Percentiles rank a stretch among this genome's conserved stretches.
Conservation (phyloP, 2,888 invertebrate genomes). For the Xestoiulus laeticollis region DNA sequence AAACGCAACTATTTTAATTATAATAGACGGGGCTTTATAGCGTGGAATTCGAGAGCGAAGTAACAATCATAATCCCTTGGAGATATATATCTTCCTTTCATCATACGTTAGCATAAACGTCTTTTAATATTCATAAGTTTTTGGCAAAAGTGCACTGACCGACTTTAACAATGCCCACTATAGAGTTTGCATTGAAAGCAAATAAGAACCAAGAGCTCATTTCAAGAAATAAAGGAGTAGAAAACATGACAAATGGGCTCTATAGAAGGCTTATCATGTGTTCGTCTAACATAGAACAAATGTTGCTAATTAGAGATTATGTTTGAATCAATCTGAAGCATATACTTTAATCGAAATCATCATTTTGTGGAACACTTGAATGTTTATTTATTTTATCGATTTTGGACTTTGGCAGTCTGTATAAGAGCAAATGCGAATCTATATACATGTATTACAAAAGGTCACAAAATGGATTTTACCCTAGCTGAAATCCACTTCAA, state of each 20-base stretch:
- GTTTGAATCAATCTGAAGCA: not conserved
- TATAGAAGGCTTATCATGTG: not conserved
- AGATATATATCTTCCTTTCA: not conserved
- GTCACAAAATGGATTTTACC: too few relatives aligned
- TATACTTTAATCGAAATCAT: not conserved
- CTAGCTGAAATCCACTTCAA: too few relatives aligned
- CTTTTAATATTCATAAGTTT: slow-evolving; percentile 36
- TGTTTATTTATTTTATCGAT: not conserved
- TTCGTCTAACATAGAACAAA: not conserved
- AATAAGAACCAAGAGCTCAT: not conserved
- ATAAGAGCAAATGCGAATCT: too few relatives aligned
- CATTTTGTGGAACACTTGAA: not conserved
- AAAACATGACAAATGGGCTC: not conserved
- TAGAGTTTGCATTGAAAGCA: not conserved
- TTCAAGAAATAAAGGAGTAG: not conserved
- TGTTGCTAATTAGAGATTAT: not conserved
- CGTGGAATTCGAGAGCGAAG: not conserved
- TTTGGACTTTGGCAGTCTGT: too few relatives aligned
- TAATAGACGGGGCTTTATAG: not conserved
- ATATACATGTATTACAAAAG: too few relatives aligned
- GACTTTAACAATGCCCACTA: not conserved
- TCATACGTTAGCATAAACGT: not conserved
- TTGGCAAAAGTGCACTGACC: slow-evolving; percentile 10
- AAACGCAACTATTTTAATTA: slow-evolving; percentile 24
- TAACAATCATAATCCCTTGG: not conserved